Percentiles rank a stretch among this genome's conserved stretches.
phyloP scores from a whole-genome alignment of 2,797 vertebrate species.

The Streptopelia turtur region DNA sequence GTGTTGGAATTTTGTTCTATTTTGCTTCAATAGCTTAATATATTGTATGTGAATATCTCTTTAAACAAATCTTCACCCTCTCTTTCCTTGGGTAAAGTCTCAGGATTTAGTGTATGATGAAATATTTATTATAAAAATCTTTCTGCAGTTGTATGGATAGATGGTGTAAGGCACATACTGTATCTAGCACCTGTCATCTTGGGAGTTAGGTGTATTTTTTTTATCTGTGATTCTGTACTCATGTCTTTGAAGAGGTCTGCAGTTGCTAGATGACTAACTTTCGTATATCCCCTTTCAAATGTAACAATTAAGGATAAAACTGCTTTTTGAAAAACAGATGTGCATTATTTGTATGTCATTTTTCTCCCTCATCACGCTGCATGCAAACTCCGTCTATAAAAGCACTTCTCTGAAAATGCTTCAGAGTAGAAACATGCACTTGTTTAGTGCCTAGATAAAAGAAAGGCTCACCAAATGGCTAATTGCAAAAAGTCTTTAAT shows the following conservation, averaged over 20 bases:
- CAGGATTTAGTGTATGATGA: conserved; percentile 68
- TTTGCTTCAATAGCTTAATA: conserved; percentile 71
- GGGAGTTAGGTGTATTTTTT: conserved; percentile 65
- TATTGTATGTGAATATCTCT: conserved; percentile 59
- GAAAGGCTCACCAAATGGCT: background rate
- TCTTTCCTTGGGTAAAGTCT: conserved; percentile 69
- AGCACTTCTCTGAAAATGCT: background rate
- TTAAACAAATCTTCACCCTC: conserved; percentile 26
- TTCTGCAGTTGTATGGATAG: conserved; percentile 57
- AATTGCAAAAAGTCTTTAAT: background rate
- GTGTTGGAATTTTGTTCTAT: conserved; percentile 56
- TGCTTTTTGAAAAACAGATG: conserved; percentile 71
- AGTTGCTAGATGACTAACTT: conserved; percentile 69
- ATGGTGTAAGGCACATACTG: conserved; percentile 61
- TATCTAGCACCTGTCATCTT: conserved; percentile 59
- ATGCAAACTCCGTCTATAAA: background rate
- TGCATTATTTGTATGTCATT: conserved; percentile 26
- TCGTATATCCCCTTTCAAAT: conserved; percentile 74
- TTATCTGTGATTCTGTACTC: conserved; percentile 59
- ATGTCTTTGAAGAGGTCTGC: conserved; percentile 52
- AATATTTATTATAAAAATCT: conserved; percentile 66
- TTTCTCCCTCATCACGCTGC: background rate
- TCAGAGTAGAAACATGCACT: background rate
- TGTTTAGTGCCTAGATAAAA: background rate
- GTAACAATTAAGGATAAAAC: conserved; percentile 75